Base-by-base conservation (phyloP, 2,113 vertebrate genomes). In the Thamnophis sirtalis region DNA sequence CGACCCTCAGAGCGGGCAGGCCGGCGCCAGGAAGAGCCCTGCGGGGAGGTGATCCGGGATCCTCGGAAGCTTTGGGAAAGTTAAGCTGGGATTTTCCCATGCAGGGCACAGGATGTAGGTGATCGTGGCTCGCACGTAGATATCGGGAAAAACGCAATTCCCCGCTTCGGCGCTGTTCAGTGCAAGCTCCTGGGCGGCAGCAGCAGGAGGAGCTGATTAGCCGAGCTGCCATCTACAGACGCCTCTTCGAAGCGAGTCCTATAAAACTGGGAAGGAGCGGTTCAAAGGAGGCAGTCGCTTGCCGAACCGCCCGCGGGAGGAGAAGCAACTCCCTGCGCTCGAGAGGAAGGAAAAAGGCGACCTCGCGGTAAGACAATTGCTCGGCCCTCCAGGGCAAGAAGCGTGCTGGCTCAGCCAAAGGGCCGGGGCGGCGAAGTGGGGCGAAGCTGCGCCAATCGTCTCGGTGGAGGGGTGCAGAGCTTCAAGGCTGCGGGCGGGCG, bases 221-320 rank as follows among this genome's bases (percentile, higher is more conserved):
- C 95, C 33, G 68, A 43, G 93, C 96, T 95, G 96, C 97, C 97
- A 94, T 80, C 96, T 96, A 94, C 95, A 90, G 97, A 96, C 95
- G 90, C 84, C 92, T 50, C 9, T 24, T 94, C 9, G 92, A 87
- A 54, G 95, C 33, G 90, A 94, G 49, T 4, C 5, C 50, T 53
- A 86, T 86, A 49, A 28, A 86, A 50, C 48, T 51, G 68, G 33
- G 24, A 54, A 19, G n/a, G 2, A 51, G 48, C 26, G 49, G 85
- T 13, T n/a, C 49, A 28, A 51, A 51, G 15, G 50, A 53, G 50
- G 28, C 49, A 50, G 85, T 17, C 26, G 26, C 50, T 50, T 54
- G 50, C 86, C 50, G 9, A 53, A 13, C 28, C 28, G 1, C 6
- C 86, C 26, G 48, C 5, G 24, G 7, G 85, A 51, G 86, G 55